Evolutionary conservation across 2,888 invertebrate genomes (phyloP).

Genomic region (Trypoxylon attenuatum): DNA sequence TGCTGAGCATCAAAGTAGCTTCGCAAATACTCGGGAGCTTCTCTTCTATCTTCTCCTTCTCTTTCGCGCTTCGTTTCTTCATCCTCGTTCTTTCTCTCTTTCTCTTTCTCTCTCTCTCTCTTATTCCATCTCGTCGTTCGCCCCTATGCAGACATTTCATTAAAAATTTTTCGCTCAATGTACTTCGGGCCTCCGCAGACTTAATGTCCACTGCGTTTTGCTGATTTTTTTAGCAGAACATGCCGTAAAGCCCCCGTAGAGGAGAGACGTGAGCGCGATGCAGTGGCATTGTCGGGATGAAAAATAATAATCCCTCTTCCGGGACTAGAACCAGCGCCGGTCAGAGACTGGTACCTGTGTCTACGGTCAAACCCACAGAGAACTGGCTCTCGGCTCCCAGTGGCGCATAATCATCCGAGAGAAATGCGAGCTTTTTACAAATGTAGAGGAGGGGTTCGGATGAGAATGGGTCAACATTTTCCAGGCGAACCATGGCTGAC

Average conservation of each 20-base stretch:
- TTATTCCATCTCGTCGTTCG: too few species aligned
- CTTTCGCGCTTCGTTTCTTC: too few species aligned
- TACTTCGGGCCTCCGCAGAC: not conserved
- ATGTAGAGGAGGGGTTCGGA: not conserved
- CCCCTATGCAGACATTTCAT: too few species aligned
- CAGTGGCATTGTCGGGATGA: not conserved
- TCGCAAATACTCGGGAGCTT: too few species aligned
- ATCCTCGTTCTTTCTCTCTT: too few species aligned
- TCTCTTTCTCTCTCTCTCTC: too few species aligned
- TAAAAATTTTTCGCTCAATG: not conserved
- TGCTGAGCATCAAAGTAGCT: too few species aligned
- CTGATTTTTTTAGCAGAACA: not conserved
- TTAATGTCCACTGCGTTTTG: not conserved
- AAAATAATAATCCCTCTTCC: not conserved
- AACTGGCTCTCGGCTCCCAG: too few species aligned
- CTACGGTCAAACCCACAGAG: not conserved
- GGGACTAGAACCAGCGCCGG: not conserved
- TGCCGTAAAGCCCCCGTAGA: not conserved
- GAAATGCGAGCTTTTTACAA: conserved; percentile 26
- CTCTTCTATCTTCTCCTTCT: too few species aligned
- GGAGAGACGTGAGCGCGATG: not conserved
- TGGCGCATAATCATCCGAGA: conserved; percentile 18
- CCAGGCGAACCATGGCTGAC: conserved; percentile 13
- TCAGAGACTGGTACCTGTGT: not conserved
- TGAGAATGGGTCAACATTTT: conserved; percentile 21